Conservation (phyloP, 2,113 vertebrate species). For the Pipa parva region DNA sequence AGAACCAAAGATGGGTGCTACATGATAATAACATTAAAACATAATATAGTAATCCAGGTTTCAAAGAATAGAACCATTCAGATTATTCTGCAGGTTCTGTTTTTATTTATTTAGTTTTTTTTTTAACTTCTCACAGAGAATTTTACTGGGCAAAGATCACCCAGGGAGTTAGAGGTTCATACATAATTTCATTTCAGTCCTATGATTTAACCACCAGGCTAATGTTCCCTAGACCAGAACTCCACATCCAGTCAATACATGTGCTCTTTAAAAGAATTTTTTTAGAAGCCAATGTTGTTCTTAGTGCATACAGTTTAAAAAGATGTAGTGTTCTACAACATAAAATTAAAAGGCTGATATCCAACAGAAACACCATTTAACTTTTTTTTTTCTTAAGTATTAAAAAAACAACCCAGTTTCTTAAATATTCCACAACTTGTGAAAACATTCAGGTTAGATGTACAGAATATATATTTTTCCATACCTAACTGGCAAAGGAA, state of each 20-base stretch:
- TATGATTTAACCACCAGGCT: slow-evolving; percentile 29
- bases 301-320: slow-evolving; percentile 24
- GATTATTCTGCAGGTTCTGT: neutral
- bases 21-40: no score
- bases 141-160: slow-evolving; percentile 6
- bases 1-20: no score
- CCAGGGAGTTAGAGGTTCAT: slow-evolving; percentile 16
- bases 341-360: slow-evolving; percentile 31
- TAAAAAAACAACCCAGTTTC: slow-evolving; percentile 16
- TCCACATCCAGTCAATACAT: slow-evolving; percentile 4
- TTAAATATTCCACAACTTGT: slow-evolving; percentile 19
- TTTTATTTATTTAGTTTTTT: neutral
- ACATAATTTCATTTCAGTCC: slow-evolving; percentile 15
- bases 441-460: slow-evolving; percentile 19
- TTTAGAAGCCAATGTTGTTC: slow-evolving; percentile 30
- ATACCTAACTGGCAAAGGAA: slow-evolving; percentile 17
- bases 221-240: slow-evolving; percentile 21
- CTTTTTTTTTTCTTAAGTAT: slow-evolving; percentile 20
- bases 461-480: slow-evolving; percentile 27
- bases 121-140: neutral
- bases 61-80: neutral
- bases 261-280: slow-evolving; percentile 14
- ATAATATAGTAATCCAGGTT: neutral
- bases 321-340: slow-evolving; percentile 32
- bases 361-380: slow-evolving; percentile 32